Evolutionary conservation across 2,797 vertebrate genomes (phyloP).

Genomic region (Periparus ater): DNA sequence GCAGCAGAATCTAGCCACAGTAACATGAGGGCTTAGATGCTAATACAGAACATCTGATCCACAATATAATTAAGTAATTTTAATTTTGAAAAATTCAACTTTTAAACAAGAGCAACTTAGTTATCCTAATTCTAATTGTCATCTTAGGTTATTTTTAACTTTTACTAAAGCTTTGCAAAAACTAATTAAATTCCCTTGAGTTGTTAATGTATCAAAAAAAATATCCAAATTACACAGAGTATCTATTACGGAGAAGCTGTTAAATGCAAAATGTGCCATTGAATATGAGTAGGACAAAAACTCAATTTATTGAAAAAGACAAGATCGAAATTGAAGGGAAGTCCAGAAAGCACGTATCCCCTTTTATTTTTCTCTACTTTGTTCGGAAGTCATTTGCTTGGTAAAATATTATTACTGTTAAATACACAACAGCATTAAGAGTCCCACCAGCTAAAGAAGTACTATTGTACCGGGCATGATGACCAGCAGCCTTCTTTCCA

Average conservation of each 20-base stretch:
- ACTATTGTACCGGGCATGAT: neutral
- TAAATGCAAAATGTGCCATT: neutral
- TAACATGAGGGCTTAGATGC: neutral
- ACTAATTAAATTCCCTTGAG: neutral
- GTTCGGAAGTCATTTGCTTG: neutral
- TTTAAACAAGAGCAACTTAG: neutral
- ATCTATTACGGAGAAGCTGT: constrained; percentile 5
- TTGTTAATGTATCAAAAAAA: constrained; percentile 12
- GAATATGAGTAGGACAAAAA: neutral
- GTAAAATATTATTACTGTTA: constrained; percentile 7
- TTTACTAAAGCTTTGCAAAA: neutral
- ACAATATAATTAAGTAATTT: neutral
- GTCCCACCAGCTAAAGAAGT: neutral
- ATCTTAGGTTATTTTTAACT: constrained; percentile 21
- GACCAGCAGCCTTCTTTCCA: neutral
- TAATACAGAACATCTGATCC: constrained; percentile 17
- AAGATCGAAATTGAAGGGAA: constrained; percentile 18
- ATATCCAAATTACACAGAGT: neutral
- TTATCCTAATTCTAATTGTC: neutral
- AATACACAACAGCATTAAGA: neutral
- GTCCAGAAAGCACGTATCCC: neutral
- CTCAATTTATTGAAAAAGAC: constrained; percentile 7
- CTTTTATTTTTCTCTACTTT: constrained; percentile 3
- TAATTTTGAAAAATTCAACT: neutral
- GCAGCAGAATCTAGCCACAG: neutral